Conservation (phyloP, 2,888 invertebrate species). For the Linnaemya tessellans region DNA sequence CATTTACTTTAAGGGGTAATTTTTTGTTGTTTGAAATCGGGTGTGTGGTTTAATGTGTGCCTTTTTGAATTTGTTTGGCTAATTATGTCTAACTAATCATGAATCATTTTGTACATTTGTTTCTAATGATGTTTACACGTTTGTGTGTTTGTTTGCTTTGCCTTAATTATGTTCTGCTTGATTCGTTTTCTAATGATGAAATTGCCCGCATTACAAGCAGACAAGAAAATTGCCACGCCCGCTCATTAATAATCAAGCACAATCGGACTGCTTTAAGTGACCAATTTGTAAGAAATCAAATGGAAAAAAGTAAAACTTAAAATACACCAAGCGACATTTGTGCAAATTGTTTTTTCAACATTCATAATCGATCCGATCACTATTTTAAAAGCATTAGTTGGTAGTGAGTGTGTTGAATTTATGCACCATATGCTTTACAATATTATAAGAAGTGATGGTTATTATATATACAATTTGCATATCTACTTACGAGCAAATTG, state of each 20-base stretch:
- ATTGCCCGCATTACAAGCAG: constrained; percentile 75
- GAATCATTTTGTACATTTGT: constrained; percentile 63
- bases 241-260: constrained; percentile 66
- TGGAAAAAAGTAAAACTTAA: constrained; percentile 68
- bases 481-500: too few species aligned
- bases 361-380: constrained; percentile 15
- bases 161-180: constrained; percentile 80
- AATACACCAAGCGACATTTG: constrained; percentile 1
- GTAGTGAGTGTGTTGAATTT: not conserved
- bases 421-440: not conserved
- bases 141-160: constrained; percentile 51
- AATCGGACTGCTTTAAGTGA: constrained; percentile 63
- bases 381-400: not conserved
- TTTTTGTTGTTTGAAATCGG: constrained; percentile 13
- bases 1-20: constrained; percentile 71
- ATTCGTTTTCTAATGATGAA: constrained; percentile 78
- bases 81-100: constrained; percentile 75
- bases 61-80: constrained; percentile 57
- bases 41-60: constrained; percentile 1
- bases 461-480: too few species aligned
- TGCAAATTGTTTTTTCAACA: constrained; percentile 23
- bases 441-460: not conserved
- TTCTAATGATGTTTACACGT: constrained; percentile 60
- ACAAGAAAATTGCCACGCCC: constrained; percentile 69
- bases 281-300: constrained; percentile 68